Evolutionary conservation across 1,140 invertebrate genomes (phyloP).

Genomic region (Ceratosolen solmsi): DNA sequence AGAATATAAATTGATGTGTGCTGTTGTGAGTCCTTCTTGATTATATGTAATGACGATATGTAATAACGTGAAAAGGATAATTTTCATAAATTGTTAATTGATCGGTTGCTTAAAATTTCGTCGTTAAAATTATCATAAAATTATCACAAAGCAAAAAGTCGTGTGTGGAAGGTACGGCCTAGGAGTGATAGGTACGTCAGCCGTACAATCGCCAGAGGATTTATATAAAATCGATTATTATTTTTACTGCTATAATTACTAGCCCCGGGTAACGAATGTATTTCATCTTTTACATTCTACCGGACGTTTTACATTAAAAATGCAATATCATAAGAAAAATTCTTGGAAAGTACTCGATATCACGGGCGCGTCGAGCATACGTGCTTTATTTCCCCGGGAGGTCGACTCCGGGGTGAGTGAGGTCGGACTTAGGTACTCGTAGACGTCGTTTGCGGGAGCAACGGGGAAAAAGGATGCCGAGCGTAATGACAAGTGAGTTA

Average conservation of each 20-base stretch:
- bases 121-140: too few species aligned
- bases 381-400: neutral
- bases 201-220: neutral
- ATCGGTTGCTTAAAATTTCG: too few species aligned
- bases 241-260: neutral
- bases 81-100: too few species aligned
- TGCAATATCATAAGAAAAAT: neutral
- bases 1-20: too few species aligned
- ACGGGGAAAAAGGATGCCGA: neutral
- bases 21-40: too few species aligned
- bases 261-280: too few species aligned
- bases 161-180: too few species aligned
- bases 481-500: constrained; percentile 15
- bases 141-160: too few species aligned
- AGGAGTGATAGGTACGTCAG: too few species aligned
- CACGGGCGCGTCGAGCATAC: neutral
- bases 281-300: neutral
- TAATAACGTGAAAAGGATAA: too few species aligned
- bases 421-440: neutral
- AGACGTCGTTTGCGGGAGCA: neutral
- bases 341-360: neutral
- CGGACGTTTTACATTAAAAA: neutral
- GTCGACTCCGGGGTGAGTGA: neutral
- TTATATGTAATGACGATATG: too few species aligned
- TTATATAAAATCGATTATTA: too few species aligned